Evolutionary conservation across 2,113 vertebrate genomes (phyloP).

Genomic region (Colaptes auratus): DNA sequence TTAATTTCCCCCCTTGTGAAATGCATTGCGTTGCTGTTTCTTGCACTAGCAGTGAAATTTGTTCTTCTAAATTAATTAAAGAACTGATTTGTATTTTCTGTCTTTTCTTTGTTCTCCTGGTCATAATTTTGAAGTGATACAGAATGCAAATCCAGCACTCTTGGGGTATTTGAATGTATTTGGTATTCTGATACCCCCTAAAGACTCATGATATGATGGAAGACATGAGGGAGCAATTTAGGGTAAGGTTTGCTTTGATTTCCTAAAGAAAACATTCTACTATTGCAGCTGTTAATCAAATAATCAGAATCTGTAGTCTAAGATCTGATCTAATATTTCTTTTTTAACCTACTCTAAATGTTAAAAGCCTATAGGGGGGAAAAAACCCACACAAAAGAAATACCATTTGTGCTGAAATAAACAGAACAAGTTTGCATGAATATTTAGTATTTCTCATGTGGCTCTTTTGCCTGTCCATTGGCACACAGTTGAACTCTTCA

Average conservation of each 20-base stretch:
- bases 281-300: constrained; percentile 19
- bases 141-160: neutral
- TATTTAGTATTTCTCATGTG: neutral
- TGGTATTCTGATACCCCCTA: neutral
- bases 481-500: neutral
- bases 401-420: neutral
- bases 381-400: neutral
- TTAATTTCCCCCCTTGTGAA: neutral
- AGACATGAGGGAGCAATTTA: constrained; percentile 16
- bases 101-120: neutral
- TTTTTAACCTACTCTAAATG: neutral
- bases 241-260: constrained; percentile 19
- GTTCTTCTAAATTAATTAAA: neutral
- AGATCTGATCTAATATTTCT: neutral
- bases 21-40: neutral
- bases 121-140: neutral
- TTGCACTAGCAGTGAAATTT: neutral
- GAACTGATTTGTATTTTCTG: neutral
- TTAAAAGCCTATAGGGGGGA: neutral
- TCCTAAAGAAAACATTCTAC: constrained; percentile 22
- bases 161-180: neutral
- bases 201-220: constrained; percentile 10
- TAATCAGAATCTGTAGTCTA: neutral
- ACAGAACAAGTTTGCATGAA: neutral
- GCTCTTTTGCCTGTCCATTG: neutral